These are phyloP conservation scores for Pachydiplax longipennis DNA, from an alignment of 2,888 invertebrate genomes.

Conservation along the genomic window DNA sequence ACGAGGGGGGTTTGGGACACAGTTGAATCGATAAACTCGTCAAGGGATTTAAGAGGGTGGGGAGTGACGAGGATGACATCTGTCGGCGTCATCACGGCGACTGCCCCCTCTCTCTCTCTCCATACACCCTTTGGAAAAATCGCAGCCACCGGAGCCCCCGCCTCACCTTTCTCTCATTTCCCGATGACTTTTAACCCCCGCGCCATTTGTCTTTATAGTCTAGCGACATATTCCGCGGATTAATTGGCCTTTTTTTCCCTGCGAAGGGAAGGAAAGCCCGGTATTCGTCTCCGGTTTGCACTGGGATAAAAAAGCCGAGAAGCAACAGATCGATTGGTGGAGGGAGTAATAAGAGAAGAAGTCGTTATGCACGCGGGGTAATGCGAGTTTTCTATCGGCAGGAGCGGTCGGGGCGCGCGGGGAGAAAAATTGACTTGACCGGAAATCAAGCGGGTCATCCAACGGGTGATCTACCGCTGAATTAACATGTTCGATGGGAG, in stretches of 20 bases:
- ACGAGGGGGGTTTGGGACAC: background rate
- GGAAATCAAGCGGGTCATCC: too few species aligned
- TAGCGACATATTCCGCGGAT: background rate
- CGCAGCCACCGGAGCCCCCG: background rate
- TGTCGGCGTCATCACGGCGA: background rate
- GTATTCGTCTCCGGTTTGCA: too few species aligned
- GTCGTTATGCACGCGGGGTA: too few species aligned
- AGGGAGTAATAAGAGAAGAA: too few species aligned
- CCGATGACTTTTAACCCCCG: background rate
- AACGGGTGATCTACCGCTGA: too few species aligned
- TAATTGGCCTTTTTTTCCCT: background rate
- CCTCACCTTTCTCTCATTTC: background rate
- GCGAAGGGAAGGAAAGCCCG: too few species aligned
- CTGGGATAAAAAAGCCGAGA: too few species aligned
- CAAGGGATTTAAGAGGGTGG: background rate
- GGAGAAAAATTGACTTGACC: too few species aligned
- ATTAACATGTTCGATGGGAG: too few species aligned
- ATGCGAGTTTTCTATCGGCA: too few species aligned
- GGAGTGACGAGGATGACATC: background rate
- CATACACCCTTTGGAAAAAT: background rate
- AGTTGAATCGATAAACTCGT: constrained; percentile 1
- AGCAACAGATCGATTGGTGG: too few species aligned
- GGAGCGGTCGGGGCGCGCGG: too few species aligned
- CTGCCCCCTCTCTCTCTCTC: background rate
- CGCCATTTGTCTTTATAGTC: background rate